Evolutionary conservation across 2,113 vertebrate species (phyloP).

Genomic region (Condylura cristata): DNA sequence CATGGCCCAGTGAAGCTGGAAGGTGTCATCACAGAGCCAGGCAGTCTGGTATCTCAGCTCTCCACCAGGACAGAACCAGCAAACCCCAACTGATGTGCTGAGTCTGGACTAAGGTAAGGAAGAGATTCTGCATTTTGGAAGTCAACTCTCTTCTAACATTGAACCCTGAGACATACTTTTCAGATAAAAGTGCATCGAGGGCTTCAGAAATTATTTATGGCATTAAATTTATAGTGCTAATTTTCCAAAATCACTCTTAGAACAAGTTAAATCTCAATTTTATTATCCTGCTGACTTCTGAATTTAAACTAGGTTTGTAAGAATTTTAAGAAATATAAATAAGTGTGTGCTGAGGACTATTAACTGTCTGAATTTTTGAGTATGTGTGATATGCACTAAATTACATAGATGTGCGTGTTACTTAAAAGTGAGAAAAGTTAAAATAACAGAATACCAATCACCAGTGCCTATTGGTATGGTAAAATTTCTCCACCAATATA

Average conservation of each 20-base stretch:
- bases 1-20: conserved; percentile 87
- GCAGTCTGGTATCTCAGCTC: conserved; percentile 83
- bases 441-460: conserved; percentile 48
- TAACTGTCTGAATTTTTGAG: conserved; percentile 38
- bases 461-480: conserved; percentile 3
- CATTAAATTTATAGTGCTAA: conserved; percentile 17
- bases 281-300: conserved; percentile 45
- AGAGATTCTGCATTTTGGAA: conserved; percentile 76
- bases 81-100: conserved; percentile 45
- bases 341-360: neutral
- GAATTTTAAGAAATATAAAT: neutral
- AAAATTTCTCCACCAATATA: neutral
- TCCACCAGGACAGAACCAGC: conserved; percentile 81
- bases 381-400: conserved; percentile 3
- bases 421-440: conserved; percentile 47
- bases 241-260: conserved; percentile 2
- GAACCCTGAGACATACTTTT: conserved; percentile 54
- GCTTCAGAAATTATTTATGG: conserved; percentile 35
- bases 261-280: conserved; percentile 48
- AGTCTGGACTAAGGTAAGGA: conserved; percentile 56
- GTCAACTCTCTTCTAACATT: conserved; percentile 67
- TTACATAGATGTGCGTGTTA: conserved; percentile 24
- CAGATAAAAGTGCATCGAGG: neutral
- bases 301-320: neutral
- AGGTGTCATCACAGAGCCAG: conserved; percentile 82